A percentile compares a stretch with the other conserved stretches of the same genome.
These are phyloP conservation scores for Drosophila crucigera DNA, from an alignment of 2,888 invertebrate species.

Conservation along the genomic window DNA sequence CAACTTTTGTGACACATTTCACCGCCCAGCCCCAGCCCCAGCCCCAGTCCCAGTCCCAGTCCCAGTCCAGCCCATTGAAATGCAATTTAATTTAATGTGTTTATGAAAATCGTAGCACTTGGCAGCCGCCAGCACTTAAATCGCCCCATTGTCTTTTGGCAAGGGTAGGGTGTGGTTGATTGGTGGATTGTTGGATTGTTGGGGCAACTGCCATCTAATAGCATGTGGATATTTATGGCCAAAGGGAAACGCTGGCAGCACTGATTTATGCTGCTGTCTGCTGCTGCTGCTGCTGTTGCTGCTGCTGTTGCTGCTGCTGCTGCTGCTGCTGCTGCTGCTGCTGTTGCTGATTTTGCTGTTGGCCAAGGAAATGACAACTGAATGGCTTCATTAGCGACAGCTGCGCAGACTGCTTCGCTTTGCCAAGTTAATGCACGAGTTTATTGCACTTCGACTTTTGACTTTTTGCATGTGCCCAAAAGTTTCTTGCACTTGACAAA, in stretches of 20 bases:
- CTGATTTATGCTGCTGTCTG: slow-evolving; percentile 68
- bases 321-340: slow-evolving; percentile 32
- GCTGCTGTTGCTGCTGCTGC: slow-evolving; percentile 3
- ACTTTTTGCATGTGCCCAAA: slow-evolving; percentile 51
- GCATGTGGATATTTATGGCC: slow-evolving; percentile 67
- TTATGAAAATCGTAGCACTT: slow-evolving; percentile 79
- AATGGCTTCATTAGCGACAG: slow-evolving; percentile 75
- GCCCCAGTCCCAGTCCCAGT: neutral
- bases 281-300: no score
- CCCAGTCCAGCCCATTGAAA: slow-evolving; percentile 62
- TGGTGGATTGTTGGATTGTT: slow-evolving; percentile 3
- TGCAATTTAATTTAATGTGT: slow-evolving; percentile 84
- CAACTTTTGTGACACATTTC: slow-evolving; percentile 49
- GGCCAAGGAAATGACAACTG: slow-evolving; percentile 75
- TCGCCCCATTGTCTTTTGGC: slow-evolving; percentile 59
- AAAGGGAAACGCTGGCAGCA: slow-evolving; percentile 43
- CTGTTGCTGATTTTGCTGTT: slow-evolving; percentile 11
- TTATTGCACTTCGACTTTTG: slow-evolving; percentile 81
- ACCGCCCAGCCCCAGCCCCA: neutral
- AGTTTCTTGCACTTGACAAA: slow-evolving; percentile 65
- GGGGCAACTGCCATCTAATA: slow-evolving; percentile 25
- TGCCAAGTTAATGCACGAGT: slow-evolving; percentile 49
- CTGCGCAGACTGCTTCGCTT: slow-evolving; percentile 17
- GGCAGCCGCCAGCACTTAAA: slow-evolving; percentile 50
- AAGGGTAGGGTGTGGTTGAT: slow-evolving; percentile 32